A percentile compares a stretch with the other conserved stretches of the same genome.
These are phyloP conservation scores for Glossophaga mutica DNA, from an alignment of 2,797 vertebrate genomes.

Conservation along the genomic window DNA sequence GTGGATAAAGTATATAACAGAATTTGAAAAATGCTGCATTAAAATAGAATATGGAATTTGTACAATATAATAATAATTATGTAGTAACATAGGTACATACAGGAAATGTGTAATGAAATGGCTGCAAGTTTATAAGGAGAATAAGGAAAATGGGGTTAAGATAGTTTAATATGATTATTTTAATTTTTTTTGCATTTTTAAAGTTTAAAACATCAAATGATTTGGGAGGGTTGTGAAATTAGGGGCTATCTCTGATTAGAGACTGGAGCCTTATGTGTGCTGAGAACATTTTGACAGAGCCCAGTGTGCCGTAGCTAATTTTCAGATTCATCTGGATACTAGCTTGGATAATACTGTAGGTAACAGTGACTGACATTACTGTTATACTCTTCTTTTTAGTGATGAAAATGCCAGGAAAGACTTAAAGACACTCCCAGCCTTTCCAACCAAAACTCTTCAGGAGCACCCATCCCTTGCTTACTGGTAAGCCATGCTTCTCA, in stretches of 20 bases:
- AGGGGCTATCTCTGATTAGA: not conserved
- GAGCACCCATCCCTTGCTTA: slow-evolving; percentile 96
- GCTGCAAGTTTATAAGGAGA: not conserved
- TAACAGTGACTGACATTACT: not conserved
- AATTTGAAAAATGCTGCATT: not conserved
- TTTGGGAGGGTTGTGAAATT: not conserved
- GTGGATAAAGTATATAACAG: not conserved
- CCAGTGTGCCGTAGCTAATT: not conserved
- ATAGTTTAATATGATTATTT: not conserved
- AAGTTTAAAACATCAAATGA: not conserved
- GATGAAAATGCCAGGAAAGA: slow-evolving; percentile 90
- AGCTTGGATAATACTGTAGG: not conserved
- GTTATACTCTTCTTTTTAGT: slow-evolving; percentile 78
- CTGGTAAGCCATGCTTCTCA: slow-evolving; percentile 85
- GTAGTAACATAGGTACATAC: not conserved
- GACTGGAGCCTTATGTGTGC: not conserved
- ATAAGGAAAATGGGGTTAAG: not conserved
- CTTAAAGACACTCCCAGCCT: slow-evolving; percentile 91
- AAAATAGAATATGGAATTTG: not conserved
- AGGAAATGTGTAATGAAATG: not conserved
- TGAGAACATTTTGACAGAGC: not conserved
- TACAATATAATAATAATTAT: not conserved
- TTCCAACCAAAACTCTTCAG: slow-evolving; percentile 94
- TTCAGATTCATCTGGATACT: not conserved
- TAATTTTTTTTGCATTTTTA: not conserved